Conservation (phyloP, 2,888 invertebrate species). For the Hedychridium roseum region DNA sequence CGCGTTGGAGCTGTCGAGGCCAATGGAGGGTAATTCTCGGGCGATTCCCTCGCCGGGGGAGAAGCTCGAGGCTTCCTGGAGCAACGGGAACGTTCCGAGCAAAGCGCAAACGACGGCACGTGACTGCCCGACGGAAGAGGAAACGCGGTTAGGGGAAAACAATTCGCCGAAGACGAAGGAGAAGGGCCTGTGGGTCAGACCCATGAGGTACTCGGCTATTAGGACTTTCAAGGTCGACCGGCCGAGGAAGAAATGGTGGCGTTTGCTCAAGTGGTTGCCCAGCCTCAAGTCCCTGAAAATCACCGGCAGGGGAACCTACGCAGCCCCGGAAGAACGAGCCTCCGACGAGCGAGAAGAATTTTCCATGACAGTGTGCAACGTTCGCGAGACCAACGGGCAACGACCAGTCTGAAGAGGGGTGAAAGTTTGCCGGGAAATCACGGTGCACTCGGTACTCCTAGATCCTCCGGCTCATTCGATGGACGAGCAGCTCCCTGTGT, state of each 20-base stretch:
- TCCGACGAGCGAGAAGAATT: constrained; percentile 48
- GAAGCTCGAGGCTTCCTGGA: neutral
- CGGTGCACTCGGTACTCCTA: neutral
- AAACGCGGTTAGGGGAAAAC: neutral
- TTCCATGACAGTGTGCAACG: constrained; percentile 54
- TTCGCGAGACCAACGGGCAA: constrained; percentile 25
- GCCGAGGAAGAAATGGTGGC: constrained; percentile 50
- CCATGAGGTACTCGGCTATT: constrained; percentile 16
- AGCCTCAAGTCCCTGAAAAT: constrained; percentile 42
- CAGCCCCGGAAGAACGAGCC: constrained; percentile 27
- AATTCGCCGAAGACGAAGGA: neutral
- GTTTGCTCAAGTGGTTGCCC: constrained; percentile 52
- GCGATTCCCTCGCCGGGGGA: neutral
- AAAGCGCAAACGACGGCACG: neutral
- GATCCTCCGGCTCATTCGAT: neutral
- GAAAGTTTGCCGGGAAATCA: neutral
- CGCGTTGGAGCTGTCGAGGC: neutral
- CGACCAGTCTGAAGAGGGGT: constrained; percentile 30
- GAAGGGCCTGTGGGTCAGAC: neutral
- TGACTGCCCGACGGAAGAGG: neutral
- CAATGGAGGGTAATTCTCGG: neutral
- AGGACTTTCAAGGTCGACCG: constrained; percentile 13
- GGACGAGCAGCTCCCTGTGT: neutral
- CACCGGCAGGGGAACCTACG: constrained; percentile 25
- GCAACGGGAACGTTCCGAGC: neutral